These are phyloP conservation scores for Pterostichus madidus DNA, from an alignment of 2,888 invertebrate genomes.

Conservation along the genomic window DNA sequence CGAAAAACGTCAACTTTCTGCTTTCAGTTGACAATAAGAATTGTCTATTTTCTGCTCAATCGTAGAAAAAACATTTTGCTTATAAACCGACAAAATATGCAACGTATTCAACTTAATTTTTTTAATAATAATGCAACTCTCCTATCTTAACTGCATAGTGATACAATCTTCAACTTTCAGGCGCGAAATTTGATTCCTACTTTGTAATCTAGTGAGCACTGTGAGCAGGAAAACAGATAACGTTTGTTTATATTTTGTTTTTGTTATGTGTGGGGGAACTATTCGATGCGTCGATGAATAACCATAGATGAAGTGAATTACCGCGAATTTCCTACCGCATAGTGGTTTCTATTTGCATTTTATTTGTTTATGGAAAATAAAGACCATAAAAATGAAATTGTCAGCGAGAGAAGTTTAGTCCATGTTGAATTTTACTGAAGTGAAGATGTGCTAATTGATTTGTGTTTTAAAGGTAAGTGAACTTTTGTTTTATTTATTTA, in stretches of 20 bases:
- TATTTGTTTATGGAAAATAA: neutral
- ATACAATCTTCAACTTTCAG: no score
- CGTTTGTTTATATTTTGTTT: conserved; percentile 5
- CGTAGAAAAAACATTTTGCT: no score
- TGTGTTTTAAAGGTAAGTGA: conserved; percentile 25
- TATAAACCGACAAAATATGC: no score
- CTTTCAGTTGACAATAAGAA: no score
- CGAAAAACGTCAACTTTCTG: no score
- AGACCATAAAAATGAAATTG: neutral
- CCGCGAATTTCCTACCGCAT: conserved; percentile 33
- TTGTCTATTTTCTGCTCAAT: no score
- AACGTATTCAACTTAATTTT: no score
- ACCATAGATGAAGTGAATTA: conserved; percentile 2
- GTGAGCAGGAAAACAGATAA: conserved; percentile 8
- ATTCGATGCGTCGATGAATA: neutral
- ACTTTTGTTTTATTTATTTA: conserved; percentile 17
- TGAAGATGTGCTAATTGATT: conserved; percentile 7
- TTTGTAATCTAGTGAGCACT: no score
- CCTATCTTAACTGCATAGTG: no score
- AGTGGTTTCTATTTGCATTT: neutral
- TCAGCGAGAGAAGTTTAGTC: conserved; percentile 3
- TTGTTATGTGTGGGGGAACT: conserved; percentile 1
- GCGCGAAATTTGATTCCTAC: no score
- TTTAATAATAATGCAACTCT: no score
- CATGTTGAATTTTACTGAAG: neutral